Base-by-base conservation (phyloP, 1,140 invertebrate species). In the Phocides pigmalion region DNA sequence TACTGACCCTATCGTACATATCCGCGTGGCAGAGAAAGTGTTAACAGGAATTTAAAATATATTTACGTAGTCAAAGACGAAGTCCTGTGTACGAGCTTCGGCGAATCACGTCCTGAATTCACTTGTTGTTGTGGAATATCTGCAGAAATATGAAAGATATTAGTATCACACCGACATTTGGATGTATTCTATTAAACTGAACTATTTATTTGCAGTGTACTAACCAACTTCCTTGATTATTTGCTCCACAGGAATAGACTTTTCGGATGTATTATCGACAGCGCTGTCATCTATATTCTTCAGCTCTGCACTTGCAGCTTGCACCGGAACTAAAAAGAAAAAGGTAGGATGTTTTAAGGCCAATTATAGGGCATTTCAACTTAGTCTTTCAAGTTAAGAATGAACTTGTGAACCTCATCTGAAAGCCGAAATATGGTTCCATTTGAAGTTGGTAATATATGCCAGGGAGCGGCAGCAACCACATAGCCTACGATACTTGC, bases 21-120 rank as follows among this genome's bases (percentile, higher is more conserved):
- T n/a, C n/a, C n/a, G n/a, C n/a, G n/a, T n/a, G n/a, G n/a, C n/a
- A n/a, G n/a, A n/a, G n/a, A n/a, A 11, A n/a, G 3, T n/a, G 28
- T 8, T 32, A 11, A 32, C 3, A 11, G 9, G 9, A 28, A 39
- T 37, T 6, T 6, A 15, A 44, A 22, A 11, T 58, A 28, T 44
- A 82, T 80, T 83, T 77, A 92, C 91, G 91, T 92, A 4, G 91
- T 92, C 22, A 91, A 69, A 12, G 89, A 91, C 2, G 89, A 88
- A 8, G 80, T 87, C 56, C 91, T 83, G 63, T 89, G 90, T 11
- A 92, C 73, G 9, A 91, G 75, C 74, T 90, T 91, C 0, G 90
- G 90, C 3, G 88, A 82, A 3, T 78, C 80, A 12, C 77, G 70
- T 6, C 64, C 73, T 4, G 76, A 32, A 1, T 72, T 72, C 8